These are phyloP conservation scores for Pristionchus pacificus DNA, from an alignment of 1,140 invertebrate species.

Conservation along the genomic window DNA sequence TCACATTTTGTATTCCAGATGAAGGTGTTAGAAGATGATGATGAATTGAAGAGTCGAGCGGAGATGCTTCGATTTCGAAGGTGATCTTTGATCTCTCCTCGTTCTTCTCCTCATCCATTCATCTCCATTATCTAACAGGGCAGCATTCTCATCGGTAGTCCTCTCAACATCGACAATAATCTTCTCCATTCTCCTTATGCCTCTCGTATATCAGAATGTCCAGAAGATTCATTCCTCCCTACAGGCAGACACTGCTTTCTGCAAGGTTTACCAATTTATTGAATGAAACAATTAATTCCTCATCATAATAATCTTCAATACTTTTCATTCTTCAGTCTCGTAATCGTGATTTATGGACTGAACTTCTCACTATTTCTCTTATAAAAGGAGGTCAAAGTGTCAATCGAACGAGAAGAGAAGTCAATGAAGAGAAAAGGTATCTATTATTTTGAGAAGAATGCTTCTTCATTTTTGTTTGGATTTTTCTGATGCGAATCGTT, in stretches of 20 bases:
- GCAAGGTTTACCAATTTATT: constrained; percentile 27
- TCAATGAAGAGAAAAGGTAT: constrained; percentile 5
- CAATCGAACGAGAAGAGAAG: constrained; percentile 40
- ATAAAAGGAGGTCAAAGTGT: constrained; percentile 43
- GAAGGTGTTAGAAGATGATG: too few species aligned
- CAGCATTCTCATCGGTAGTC: constrained; percentile 51
- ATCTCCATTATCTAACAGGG: neutral
- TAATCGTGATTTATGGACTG: constrained; percentile 54
- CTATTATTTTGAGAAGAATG: too few species aligned
- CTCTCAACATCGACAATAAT: constrained; percentile 55
- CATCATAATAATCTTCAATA: neutral
- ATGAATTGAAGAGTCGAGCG: too few species aligned
- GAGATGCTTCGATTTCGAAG: too few species aligned
- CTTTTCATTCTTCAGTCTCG: constrained; percentile 37
- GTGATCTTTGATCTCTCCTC: too few species aligned
- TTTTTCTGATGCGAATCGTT: too few species aligned
- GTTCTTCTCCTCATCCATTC: neutral
- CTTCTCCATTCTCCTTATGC: constrained; percentile 48
- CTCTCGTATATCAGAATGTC: constrained; percentile 53
- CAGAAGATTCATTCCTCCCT: constrained; percentile 49
- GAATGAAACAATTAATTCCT: too few species aligned
- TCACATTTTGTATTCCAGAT: too few species aligned
- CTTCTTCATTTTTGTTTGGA: too few species aligned
- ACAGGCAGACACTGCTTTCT: constrained; percentile 51
- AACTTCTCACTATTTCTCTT: constrained; percentile 50